phyloP scores from a whole-genome alignment of 2,113 vertebrate species.

The Chloropsis hardwickii region DNA sequence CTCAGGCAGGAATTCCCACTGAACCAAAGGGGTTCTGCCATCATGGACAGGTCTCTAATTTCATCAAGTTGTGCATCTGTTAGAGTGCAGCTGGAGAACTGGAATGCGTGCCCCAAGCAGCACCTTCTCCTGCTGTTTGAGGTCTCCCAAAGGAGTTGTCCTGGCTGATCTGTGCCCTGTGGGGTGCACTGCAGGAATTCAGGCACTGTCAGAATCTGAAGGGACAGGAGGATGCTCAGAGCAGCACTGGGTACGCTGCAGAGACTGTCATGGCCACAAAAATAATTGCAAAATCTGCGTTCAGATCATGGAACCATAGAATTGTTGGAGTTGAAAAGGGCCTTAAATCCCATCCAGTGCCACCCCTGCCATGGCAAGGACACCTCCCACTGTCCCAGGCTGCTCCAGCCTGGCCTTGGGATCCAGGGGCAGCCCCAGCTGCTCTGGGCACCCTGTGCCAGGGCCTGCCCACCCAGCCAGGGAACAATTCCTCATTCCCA shows the following conservation, averaged over 20 bases:
- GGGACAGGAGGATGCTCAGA: neutral
- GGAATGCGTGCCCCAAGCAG: neutral
- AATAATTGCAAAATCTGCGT: neutral
- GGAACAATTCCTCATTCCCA: neutral
- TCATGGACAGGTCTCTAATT: fast-evolving
- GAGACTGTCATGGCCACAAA: neutral
- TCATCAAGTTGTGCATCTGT: too few species aligned
- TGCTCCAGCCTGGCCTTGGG: neutral
- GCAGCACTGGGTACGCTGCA: neutral
- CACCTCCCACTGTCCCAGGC: neutral
- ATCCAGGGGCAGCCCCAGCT: neutral
- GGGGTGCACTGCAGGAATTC: neutral
- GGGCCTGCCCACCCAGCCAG: neutral
- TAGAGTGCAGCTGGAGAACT: fast-evolving
- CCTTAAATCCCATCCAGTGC: fast-evolving
- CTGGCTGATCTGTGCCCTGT: neutral
- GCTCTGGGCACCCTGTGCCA: neutral
- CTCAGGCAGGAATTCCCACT: neutral
- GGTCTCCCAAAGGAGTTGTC: fast-evolving
- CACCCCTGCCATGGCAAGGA: neutral
- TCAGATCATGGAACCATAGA: neutral
- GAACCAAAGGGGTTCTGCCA: neutral
- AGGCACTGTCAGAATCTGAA: fast-evolving
- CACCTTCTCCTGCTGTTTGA: neutral
- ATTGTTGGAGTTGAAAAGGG: too few species aligned